Conservation (phyloP, 2,797 vertebrate genomes). For the Neosilurus mollespiculum region DNA sequence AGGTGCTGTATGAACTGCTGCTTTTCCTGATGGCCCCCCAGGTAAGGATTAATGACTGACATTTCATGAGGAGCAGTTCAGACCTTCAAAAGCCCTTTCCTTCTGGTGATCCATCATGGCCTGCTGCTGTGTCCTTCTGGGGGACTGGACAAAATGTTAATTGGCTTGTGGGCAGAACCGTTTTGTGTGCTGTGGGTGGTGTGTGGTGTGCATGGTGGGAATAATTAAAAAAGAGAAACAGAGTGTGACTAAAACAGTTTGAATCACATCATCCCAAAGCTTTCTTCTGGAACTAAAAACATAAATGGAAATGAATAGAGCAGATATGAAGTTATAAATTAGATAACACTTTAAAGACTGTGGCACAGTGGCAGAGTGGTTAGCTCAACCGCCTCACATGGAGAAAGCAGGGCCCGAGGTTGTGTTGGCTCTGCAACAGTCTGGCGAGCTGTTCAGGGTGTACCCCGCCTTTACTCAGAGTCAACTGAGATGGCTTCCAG, state of each 20-base stretch:
- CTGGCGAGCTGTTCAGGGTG: too few relatives aligned
- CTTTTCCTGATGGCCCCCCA: neutral
- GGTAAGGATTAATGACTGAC: neutral
- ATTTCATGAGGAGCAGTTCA: neutral
- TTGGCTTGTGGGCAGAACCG: conserved; percentile 34
- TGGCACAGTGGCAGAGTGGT: too few relatives aligned
- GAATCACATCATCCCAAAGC: neutral
- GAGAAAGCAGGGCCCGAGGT: too few relatives aligned
- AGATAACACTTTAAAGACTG: neutral
- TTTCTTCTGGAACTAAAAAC: neutral
- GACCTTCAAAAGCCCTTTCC: conserved; percentile 39
- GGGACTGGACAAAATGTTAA: conserved; percentile 15
- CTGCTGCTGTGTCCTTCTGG: conserved; percentile 24
- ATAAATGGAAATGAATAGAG: too few relatives aligned
- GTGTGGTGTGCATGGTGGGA: neutral
- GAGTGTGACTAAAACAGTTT: neutral
- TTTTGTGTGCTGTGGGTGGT: conserved; percentile 12
- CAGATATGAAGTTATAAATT: neutral
- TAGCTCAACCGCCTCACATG: too few relatives aligned
- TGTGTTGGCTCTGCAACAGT: too few relatives aligned
- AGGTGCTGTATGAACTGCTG: neutral
- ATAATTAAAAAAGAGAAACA: neutral
- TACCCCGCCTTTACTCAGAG: too few relatives aligned
- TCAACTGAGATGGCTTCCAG: too few relatives aligned
- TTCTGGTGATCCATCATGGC: conserved; percentile 16